These are phyloP conservation scores for Protodeltote pygarga DNA, from an alignment of 2,888 invertebrate species.

Conservation along the genomic window DNA sequence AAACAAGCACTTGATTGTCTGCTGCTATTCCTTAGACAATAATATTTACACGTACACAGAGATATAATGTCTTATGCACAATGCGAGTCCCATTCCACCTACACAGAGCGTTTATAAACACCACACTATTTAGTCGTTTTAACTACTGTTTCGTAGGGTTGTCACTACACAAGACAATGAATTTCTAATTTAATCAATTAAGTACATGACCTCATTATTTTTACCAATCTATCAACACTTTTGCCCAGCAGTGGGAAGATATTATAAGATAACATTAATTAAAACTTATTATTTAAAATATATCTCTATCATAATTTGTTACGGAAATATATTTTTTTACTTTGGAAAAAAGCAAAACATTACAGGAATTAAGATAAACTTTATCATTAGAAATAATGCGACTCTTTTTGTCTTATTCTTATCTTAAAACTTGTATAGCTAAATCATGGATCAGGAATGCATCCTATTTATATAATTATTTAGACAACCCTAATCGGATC, in stretches of 20 bases:
- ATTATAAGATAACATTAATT: too few species aligned
- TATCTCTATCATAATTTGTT: too few species aligned
- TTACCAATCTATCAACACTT: too few species aligned
- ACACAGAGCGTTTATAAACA: conserved; percentile 31
- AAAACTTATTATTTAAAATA: too few species aligned
- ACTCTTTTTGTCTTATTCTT: too few species aligned
- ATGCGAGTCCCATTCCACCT: conserved; percentile 30
- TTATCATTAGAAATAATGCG: too few species aligned
- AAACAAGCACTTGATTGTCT: not conserved
- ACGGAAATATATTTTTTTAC: too few species aligned
- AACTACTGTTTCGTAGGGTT: conserved; percentile 20
- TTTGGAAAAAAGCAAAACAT: too few species aligned
- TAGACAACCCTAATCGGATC: conserved; percentile 17
- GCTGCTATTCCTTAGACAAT: not conserved
- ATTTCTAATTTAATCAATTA: not conserved
- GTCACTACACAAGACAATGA: not conserved
- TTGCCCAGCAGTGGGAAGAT: too few species aligned
- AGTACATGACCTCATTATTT: not conserved
- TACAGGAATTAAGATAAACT: too few species aligned
- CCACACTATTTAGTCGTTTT: conserved; percentile 7
- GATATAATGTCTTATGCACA: not conserved
- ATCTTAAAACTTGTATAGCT: not conserved
- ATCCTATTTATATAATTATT: not conserved
- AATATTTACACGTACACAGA: not conserved
- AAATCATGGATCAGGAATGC: not conserved